Conservation (phyloP, 37 sponge, comb jelly and placozoan species). For the Lycopodina hypogea region DNA sequence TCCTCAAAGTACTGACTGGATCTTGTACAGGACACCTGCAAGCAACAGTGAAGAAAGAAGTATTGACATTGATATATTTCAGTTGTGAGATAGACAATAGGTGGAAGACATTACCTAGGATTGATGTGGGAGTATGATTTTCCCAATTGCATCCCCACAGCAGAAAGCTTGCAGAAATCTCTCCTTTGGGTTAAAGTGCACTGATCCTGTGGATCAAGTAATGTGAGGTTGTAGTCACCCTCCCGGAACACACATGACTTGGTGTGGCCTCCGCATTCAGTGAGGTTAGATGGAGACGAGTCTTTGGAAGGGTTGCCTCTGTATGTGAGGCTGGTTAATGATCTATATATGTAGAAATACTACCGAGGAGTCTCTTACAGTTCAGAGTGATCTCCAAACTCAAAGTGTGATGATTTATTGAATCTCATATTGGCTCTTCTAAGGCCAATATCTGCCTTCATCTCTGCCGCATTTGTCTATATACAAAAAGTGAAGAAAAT, state of each 20-base stretch:
- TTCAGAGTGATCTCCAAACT: slow-evolving; percentile 56
- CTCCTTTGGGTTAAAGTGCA: slow-evolving; percentile 42
- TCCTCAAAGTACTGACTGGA: slow-evolving; percentile 48
- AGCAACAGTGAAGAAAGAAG: neutral
- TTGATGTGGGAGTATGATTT: slow-evolving; percentile 37
- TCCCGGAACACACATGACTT: slow-evolving; percentile 63
- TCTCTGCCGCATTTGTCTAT: slow-evolving; percentile 11
- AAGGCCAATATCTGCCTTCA: slow-evolving; percentile 6
- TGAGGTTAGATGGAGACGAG: neutral
- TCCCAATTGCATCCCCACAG: slow-evolving; percentile 34
- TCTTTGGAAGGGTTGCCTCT: slow-evolving; percentile 8
- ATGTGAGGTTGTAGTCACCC: slow-evolving; percentile 63
- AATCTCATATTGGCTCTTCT: slow-evolving; percentile 55
- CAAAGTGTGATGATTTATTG: slow-evolving; percentile 70
- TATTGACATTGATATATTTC: neutral
- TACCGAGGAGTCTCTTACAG: slow-evolving; percentile 9
- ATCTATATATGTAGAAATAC: too few species aligned
- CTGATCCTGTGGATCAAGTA: slow-evolving; percentile 9
- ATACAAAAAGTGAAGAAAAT: too few species aligned
- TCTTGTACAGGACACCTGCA: neutral
- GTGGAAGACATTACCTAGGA: neutral
- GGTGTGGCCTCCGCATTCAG: neutral
- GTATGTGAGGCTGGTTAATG: neutral
- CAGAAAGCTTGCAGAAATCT: slow-evolving; percentile 26
- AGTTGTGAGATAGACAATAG: neutral